Base-by-base conservation (phyloP, 1,140 invertebrate species). In the Bilobella aurantiaca region DNA sequence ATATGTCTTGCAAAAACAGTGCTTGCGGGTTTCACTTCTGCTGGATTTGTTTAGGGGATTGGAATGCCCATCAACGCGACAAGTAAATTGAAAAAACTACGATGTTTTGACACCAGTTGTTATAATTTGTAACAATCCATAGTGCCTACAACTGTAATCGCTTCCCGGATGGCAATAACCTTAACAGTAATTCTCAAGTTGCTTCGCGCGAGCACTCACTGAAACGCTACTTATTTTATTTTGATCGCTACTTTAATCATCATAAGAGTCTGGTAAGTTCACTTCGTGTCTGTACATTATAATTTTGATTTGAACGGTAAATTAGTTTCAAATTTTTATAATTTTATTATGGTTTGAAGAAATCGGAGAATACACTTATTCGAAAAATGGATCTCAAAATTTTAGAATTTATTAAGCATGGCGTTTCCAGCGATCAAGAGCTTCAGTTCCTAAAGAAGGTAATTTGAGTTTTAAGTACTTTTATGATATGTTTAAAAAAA, bases 31-130 rank as follows among this genome's bases (percentile, higher is more conserved):
- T 79, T 28, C 82, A 86, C 65, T 86, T 86, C 73, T 86, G 84
- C 74, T 86, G 84, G 84, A 81, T 85, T n/a, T 86, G 84, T 73
- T 75, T 86, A 37, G 83, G 83, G 14, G 81, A 82, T 0, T 86
- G 84, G 84, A 80, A 83, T 72, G 82, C 53, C 3, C 84, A 85
- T 77, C 3, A 84, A 82, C 5, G 49, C 49, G 23, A n/a, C 21
- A 53, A 16, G 49, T 53, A 53, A 53, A 16, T 53, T 53, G 3
- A 53, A 53, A 53, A 53, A 12, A 53, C 18, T 42, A 12, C 8
- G 8, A 8, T 42, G 18, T 42, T 42, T 18, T 18, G 34, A 42
- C 8, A 42, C 34, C 8, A 42, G 18, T 12, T 42, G 8, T 18
- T 42, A 42, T n/a, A n/a, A n/a, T n/a, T n/a, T n/a, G n/a, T 12